These are phyloP conservation scores for Plectropomus leopardus DNA, from an alignment of 2,113 vertebrate genomes.

Conservation along the genomic window DNA sequence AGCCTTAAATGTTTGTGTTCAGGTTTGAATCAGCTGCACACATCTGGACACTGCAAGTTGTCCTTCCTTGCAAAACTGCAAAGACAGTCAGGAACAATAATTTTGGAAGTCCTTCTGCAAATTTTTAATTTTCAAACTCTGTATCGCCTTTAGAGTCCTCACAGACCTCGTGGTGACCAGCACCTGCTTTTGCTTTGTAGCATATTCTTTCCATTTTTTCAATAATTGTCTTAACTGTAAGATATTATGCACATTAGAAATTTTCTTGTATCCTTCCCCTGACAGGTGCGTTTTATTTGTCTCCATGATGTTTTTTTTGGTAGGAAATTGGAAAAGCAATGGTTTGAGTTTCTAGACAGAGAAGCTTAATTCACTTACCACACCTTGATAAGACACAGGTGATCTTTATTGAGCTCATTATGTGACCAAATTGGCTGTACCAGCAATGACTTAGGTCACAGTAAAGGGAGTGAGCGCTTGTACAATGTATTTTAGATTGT, in stretches of 20 bases:
- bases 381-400: background rate
- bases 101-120: background rate
- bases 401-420: background rate
- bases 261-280: background rate
- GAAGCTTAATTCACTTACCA: background rate
- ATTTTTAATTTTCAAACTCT: background rate
- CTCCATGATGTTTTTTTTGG: background rate
- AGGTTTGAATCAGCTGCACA: background rate
- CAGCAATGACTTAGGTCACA: background rate
- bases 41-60: no score
- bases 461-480: background rate
- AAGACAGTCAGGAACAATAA: no score
- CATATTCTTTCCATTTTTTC: background rate
- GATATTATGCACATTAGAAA: background rate
- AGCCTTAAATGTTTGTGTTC: background rate
- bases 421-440: background rate
- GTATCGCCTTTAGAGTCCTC: background rate
- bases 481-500: background rate
- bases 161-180: no score
- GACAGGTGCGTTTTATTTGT: background rate
- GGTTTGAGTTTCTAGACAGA: background rate
- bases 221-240: background rate
- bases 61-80: no score
- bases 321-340: background rate
- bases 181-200: accelerated